phyloP scores from a whole-genome alignment of 2,113 vertebrate species.

The Myotis yumanensis region DNA sequence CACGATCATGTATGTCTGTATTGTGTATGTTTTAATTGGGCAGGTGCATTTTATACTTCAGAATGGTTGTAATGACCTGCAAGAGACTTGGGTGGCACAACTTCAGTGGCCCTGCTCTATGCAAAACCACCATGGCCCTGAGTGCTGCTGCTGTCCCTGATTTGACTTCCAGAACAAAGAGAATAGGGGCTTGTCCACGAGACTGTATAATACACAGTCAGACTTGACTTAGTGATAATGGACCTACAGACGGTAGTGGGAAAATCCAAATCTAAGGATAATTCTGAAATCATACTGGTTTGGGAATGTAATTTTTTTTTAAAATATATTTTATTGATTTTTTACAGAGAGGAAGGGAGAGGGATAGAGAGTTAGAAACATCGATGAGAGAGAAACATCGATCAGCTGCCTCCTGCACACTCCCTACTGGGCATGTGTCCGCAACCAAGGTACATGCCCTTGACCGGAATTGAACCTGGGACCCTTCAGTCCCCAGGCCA shows the following conservation, averaged over 20 bases:
- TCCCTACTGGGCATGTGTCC: too few species aligned
- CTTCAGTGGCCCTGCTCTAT: not conserved
- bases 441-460: too few species aligned
- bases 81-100: not conserved
- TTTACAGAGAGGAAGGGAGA: too few species aligned
- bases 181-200: fast-evolving
- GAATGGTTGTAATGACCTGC: not conserved
- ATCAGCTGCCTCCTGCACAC: too few species aligned
- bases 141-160: not conserved
- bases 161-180: not conserved
- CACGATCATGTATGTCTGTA: not conserved
- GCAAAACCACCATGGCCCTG: not conserved
- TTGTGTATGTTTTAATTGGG: not conserved
- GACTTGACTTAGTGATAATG: not conserved
- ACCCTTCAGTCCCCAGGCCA: too few species aligned
- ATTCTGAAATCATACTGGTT: not conserved
- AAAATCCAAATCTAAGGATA: not conserved
- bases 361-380: too few species aligned
- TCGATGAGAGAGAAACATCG: too few species aligned
- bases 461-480: too few species aligned
- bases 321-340: too few species aligned
- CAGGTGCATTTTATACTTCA: not conserved
- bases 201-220: not conserved
- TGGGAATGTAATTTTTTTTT: not conserved
- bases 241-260: not conserved